phyloP scores from a whole-genome alignment of 2,797 vertebrate genomes.

The Gila robusta region DNA sequence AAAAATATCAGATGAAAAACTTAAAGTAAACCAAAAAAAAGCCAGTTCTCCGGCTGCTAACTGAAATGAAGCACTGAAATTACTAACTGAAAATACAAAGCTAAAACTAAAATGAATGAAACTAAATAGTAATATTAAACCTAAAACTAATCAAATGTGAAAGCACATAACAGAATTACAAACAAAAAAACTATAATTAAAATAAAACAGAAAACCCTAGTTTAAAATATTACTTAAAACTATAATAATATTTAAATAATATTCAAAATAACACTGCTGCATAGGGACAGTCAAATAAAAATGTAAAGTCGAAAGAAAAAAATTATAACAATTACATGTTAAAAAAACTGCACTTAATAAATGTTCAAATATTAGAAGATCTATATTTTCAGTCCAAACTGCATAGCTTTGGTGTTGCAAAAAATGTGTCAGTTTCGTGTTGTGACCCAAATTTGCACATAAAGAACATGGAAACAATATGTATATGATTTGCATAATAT shows the following conservation, averaged over 20 bases:
- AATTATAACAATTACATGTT: neutral
- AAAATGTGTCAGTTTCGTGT: neutral
- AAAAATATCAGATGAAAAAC: neutral
- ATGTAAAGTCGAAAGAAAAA: neutral
- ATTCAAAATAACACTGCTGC: neutral
- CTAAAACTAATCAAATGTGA: neutral
- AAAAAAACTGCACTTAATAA: neutral
- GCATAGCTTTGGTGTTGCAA: neutral
- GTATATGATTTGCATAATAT: neutral
- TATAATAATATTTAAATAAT: neutral
- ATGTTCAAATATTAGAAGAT: neutral
- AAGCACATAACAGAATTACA: neutral
- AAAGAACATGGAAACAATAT: neutral
- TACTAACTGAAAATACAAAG: neutral
- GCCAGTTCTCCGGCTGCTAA: too few relatives aligned
- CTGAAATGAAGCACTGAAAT: neutral
- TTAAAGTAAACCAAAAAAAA: neutral
- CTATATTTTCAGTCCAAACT: neutral
- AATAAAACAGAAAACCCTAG: neutral
- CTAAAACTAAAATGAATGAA: neutral
- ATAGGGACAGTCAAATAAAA: neutral
- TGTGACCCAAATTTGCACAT: neutral
- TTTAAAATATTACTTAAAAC: neutral
- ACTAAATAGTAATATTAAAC: neutral
- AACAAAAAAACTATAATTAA: neutral